phyloP scores from a whole-genome alignment of 2,888 invertebrate species.

The Smittia aterrima region DNA sequence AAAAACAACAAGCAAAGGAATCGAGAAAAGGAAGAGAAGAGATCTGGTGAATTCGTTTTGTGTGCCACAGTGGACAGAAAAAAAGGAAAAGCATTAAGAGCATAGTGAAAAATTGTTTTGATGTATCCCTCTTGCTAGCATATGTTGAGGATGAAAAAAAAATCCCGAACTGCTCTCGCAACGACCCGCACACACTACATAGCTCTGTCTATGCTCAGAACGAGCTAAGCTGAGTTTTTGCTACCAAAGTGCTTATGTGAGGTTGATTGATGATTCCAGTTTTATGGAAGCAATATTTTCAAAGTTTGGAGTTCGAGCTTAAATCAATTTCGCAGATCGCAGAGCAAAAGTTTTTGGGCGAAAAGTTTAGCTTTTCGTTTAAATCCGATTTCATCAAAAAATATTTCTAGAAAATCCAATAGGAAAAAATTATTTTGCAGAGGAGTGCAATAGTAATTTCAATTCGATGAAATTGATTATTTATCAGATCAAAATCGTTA shows the following conservation, averaged over 20 bases:
- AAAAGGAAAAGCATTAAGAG: conserved; percentile 30
- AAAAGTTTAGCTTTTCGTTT: no score
- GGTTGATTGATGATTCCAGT: conserved; percentile 38
- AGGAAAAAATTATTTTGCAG: not conserved
- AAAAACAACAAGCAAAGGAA: not conserved
- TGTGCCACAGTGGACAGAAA: not conserved
- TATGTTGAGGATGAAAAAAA: not conserved
- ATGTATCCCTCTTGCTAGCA: not conserved
- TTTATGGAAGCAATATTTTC: conserved; percentile 1
- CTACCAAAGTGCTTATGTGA: conserved; percentile 23
- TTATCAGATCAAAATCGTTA: not conserved
- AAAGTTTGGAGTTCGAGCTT: not conserved
- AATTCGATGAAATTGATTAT: not conserved
- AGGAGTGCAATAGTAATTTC: not conserved
- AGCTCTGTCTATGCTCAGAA: not conserved
- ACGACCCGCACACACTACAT: conserved; percentile 5
- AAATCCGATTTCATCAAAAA: no score
- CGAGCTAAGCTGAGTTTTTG: conserved; percentile 4
- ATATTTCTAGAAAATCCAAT: not conserved
- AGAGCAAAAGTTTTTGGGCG: not conserved
- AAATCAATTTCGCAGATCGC: conserved; percentile 6
- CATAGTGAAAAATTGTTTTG: conserved; percentile 31
- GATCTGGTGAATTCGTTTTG: conserved; percentile 4
- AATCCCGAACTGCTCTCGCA: not conserved
- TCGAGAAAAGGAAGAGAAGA: not conserved